These are phyloP conservation scores for Gavialis gangeticus DNA, from an alignment of 2,113 vertebrate genomes.

Conservation along the genomic window DNA sequence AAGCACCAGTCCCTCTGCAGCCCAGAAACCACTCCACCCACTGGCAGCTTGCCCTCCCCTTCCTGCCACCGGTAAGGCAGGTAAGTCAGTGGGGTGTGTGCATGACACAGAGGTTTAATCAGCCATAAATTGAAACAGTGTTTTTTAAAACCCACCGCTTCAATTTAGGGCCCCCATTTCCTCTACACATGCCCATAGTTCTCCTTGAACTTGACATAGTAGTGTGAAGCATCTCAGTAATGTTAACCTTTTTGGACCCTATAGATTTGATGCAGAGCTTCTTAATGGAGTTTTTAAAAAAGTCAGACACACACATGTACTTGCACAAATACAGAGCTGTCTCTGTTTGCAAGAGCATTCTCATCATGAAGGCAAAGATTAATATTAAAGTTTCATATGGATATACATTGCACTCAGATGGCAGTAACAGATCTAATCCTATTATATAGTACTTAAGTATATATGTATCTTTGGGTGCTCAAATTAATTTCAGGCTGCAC, in stretches of 20 bases:
- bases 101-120: no score
- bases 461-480: constrained; percentile 3
- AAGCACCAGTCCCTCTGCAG: no score
- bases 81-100: no score
- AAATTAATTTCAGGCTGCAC: constrained; percentile 56
- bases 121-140: no score
- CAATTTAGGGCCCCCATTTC: no score
- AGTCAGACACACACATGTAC: fast-evolving
- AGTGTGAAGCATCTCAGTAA: neutral
- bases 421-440: constrained; percentile 7
- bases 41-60: no score
- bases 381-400: constrained; percentile 52
- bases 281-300: neutral
- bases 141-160: no score
- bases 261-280: neutral
- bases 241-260: constrained; percentile 26
- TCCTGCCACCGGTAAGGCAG: no score
- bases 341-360: neutral
- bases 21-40: no score
- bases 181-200: neutral
- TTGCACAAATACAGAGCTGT: neutral
- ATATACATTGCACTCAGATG: neutral
- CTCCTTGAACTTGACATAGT: neutral
- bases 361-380: constrained; percentile 4
- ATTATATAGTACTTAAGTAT: constrained; percentile 24